Conservation (phyloP, 1,140 invertebrate species). For the Delia radicum region DNA sequence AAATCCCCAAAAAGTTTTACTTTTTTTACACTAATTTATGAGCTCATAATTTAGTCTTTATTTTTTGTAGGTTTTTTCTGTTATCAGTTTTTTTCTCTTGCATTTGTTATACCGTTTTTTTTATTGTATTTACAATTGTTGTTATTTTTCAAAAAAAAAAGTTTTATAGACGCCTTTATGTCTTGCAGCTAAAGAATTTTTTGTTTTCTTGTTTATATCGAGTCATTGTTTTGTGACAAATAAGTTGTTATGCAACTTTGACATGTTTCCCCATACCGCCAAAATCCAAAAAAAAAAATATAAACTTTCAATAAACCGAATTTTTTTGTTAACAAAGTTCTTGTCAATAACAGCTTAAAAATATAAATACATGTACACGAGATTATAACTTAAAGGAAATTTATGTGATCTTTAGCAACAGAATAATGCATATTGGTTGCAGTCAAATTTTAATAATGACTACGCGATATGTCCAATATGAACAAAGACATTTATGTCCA, state of each 20-base stretch:
- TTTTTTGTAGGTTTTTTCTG: not conserved
- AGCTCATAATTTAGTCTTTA: not conserved
- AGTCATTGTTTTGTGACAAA: constrained; percentile 1
- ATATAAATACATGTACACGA: too few species aligned
- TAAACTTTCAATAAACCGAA: not conserved
- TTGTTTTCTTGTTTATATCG: not conserved
- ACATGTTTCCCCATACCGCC: not conserved
- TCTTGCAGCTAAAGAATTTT: not conserved
- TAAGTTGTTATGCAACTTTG: not conserved
- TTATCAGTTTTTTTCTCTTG: not conserved
- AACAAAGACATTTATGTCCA: too few species aligned
- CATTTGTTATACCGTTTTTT: too few species aligned
- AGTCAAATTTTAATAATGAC: too few species aligned
- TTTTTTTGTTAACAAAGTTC: not conserved
- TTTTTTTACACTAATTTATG: not conserved
- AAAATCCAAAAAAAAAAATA: too few species aligned
- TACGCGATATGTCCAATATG: too few species aligned
- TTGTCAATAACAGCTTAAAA: not conserved
- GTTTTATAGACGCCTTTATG: not conserved
- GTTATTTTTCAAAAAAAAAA: not conserved
- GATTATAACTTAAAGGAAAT: too few species aligned
- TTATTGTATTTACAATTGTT: not conserved
- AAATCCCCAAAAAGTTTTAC: too few species aligned
- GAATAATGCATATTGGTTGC: too few species aligned
- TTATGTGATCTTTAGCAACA: too few species aligned